These are phyloP conservation scores for Hyposmocoma kahamanoa DNA, from an alignment of 1,140 invertebrate genomes.

Conservation along the genomic window DNA sequence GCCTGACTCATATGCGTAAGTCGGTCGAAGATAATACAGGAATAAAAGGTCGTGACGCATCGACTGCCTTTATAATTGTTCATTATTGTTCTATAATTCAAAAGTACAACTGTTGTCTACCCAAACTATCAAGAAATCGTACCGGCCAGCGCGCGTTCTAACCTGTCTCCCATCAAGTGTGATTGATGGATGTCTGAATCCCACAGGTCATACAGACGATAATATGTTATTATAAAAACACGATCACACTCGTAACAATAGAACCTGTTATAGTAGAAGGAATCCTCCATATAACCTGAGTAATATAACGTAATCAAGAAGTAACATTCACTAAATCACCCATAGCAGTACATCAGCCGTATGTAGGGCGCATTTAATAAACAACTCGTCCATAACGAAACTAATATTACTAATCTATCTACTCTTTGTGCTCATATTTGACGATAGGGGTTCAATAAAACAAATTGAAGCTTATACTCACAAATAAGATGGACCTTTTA, in stretches of 20 bases:
- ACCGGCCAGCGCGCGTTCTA: not conserved
- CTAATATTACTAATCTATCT: slow-evolving; percentile 1
- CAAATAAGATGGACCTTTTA: not conserved
- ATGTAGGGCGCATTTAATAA: too few species aligned
- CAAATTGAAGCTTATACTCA: not conserved
- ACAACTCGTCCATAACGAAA: too few species aligned
- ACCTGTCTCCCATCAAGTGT: slow-evolving; percentile 8
- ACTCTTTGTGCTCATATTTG: not conserved
- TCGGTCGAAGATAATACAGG: slow-evolving; percentile 27
- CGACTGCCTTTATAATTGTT: slow-evolving; percentile 17
- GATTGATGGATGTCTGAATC: slow-evolving; percentile 32
- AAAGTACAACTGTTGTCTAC: not conserved
- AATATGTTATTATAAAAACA: slow-evolving; percentile 22
- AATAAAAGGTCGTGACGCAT: slow-evolving; percentile 53
- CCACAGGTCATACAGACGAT: slow-evolving; percentile 28
- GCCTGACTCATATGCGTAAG: slow-evolving; percentile 50
- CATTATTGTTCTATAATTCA: slow-evolving; percentile 6
- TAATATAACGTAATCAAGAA: too few species aligned
- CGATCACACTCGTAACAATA: not conserved
- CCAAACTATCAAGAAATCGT: slow-evolving; percentile 4
- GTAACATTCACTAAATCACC: too few species aligned
- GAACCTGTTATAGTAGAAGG: not conserved
- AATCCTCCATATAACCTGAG: not conserved
- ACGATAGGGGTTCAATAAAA: slow-evolving; percentile 2
- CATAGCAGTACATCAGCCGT: too few species aligned